Percentiles rank a stretch among this genome's conserved stretches.
These are phyloP conservation scores for Scomber japonicus DNA, from an alignment of 2,113 vertebrate species.

Conservation along the genomic window DNA sequence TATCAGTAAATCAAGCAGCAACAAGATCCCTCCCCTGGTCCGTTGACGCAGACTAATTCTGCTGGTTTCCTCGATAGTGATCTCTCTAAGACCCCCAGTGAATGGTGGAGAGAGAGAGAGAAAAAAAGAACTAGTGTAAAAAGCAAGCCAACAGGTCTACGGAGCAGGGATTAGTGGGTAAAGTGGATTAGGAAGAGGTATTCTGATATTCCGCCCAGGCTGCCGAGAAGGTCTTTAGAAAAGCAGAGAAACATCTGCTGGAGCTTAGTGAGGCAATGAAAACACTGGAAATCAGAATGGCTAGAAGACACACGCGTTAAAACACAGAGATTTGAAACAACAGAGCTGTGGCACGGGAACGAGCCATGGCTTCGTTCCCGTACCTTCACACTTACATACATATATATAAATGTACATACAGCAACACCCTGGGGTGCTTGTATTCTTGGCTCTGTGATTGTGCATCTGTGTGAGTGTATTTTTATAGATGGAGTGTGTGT, in stretches of 20 bases:
- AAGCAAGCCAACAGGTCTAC: constrained; percentile 79
- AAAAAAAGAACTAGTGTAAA: constrained; percentile 61
- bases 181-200: constrained; percentile 83
- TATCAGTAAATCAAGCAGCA: constrained; percentile 81
- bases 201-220: constrained; percentile 82
- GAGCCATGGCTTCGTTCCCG: constrained; percentile 44
- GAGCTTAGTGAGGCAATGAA: constrained; percentile 79
- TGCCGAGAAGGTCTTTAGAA: constrained; percentile 82
- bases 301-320: constrained; percentile 65
- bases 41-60: constrained; percentile 72
- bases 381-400: constrained; percentile 48
- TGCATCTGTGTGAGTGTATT: constrained; percentile 50
- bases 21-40: constrained; percentile 66
- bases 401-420: constrained; percentile 31
- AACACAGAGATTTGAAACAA: constrained; percentile 70
- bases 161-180: constrained; percentile 82
- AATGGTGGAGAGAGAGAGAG: constrained; percentile 55
- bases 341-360: constrained; percentile 37
- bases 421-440: constrained; percentile 52
- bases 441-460: constrained; percentile 45
- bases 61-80: constrained; percentile 79
- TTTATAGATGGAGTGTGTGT: constrained; percentile 34
- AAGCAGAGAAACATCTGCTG: constrained; percentile 82
- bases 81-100: constrained; percentile 79
- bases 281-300: constrained; percentile 70